Conservation (phyloP, 30 jellyfish, hydroid and myxozoan genomes). For the Cassiopea xamachana region DNA sequence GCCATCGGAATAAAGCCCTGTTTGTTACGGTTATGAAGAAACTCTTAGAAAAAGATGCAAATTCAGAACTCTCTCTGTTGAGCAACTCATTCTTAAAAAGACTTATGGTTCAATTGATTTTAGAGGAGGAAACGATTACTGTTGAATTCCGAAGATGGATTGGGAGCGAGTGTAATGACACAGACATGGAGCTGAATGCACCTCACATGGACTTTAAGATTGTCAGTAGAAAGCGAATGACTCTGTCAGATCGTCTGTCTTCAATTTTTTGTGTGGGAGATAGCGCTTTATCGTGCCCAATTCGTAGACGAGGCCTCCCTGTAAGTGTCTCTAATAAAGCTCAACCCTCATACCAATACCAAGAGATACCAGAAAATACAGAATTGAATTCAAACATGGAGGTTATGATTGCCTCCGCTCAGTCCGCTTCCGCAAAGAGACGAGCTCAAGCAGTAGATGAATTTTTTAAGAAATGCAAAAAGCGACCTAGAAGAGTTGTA, state of each 20-base stretch:
- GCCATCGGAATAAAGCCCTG: conserved; percentile 18
- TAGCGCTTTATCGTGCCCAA: neutral
- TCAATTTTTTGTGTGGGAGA: conserved; percentile 10
- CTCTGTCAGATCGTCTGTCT: conserved; percentile 27
- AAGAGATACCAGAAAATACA: conserved; percentile 31
- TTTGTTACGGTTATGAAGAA: conserved; percentile 14
- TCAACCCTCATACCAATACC: conserved; percentile 6
- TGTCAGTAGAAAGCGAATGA: conserved; percentile 5
- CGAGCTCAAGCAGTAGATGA: conserved; percentile 54
- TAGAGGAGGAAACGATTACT: conserved; percentile 58
- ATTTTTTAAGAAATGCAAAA: neutral
- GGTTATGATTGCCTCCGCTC: conserved; percentile 58
- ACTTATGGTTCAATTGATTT: conserved; percentile 58
- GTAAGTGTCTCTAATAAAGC: conserved; percentile 19
- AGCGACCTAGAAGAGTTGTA: neutral
- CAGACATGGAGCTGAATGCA: neutral
- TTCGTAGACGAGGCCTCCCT: conserved; percentile 14
- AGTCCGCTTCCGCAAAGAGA: conserved; percentile 73
- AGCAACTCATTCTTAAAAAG: conserved; percentile 64
- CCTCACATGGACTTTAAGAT: neutral
- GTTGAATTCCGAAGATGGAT: neutral
- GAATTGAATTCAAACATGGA: conserved; percentile 30
- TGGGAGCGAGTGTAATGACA: neutral
- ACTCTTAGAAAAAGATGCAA: conserved; percentile 1
- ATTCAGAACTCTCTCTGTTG: conserved; percentile 7